Percentiles rank a stretch among this genome's conserved stretches.
Conservation (phyloP, 2,113 vertebrate species). For the Oncorhynchus clarkii region DNA sequence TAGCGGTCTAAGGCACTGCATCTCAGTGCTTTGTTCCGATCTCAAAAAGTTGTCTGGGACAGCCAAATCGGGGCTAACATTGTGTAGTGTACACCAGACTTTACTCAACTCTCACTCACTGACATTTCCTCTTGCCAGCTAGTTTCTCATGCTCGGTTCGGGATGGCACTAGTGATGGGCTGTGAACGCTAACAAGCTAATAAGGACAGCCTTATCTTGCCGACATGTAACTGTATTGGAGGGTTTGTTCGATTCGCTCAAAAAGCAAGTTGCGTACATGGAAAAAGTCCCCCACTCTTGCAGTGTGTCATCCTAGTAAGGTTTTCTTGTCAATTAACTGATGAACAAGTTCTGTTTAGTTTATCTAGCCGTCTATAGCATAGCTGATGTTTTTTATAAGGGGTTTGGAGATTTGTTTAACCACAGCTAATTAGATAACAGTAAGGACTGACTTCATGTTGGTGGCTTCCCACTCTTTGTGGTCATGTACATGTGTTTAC, state of each 20-base stretch:
- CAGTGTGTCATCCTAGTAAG: slow-evolving; percentile 34
- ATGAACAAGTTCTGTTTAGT: not conserved
- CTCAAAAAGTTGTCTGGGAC: too few species aligned
- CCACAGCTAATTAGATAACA: slow-evolving; percentile 27
- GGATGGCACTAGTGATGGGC: slow-evolving; percentile 56
- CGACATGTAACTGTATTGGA: slow-evolving; percentile 52
- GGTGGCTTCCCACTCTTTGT: too few species aligned
- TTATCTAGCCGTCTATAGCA: not conserved
- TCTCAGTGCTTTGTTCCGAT: too few species aligned
- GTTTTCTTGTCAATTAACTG: slow-evolving; percentile 8
- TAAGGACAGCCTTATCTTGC: slow-evolving; percentile 48
- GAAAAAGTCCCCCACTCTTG: slow-evolving; percentile 37
- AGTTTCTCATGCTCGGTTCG: slow-evolving; percentile 42
- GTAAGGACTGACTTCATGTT: not conserved
- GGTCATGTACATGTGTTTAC: not conserved
- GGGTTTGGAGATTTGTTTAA: not conserved
- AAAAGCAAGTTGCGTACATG: slow-evolving; percentile 53
- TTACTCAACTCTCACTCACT: too few species aligned
- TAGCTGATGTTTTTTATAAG: not conserved
- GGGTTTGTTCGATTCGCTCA: slow-evolving; percentile 49
- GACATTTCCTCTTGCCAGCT: not conserved
- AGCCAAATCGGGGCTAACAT: too few species aligned
- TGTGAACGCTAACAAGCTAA: slow-evolving; percentile 68
- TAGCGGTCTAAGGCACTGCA: too few species aligned
- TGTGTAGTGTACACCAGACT: too few species aligned